Percentiles rank a stretch among this genome's conserved stretches.
Evolutionary conservation across 2,113 vertebrate species (phyloP).

Genomic region (Bubo bubo): DNA sequence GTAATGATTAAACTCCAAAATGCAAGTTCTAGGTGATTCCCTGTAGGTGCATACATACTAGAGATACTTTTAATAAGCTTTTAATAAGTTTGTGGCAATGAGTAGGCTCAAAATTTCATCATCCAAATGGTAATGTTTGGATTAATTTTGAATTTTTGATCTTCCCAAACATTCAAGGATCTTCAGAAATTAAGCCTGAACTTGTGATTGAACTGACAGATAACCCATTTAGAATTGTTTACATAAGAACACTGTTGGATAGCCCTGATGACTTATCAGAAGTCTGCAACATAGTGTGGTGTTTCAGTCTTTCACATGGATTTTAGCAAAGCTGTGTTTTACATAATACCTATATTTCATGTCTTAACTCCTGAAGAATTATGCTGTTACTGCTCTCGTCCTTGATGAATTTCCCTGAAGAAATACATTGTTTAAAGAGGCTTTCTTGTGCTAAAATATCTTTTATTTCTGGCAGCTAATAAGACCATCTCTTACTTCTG

Average conservation of each 20-base stretch:
- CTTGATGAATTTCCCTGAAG: not conserved
- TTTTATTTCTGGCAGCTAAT: slow-evolving; percentile 15
- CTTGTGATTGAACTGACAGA: not conserved
- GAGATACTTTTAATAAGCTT: not conserved
- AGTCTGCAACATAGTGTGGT: not conserved
- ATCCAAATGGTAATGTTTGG: not conserved
- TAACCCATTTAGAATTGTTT: not conserved
- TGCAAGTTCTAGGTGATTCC: not conserved
- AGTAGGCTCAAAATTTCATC: not conserved
- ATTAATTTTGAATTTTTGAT: not conserved
- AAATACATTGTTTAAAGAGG: slow-evolving; percentile 5
- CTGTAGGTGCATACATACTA: not conserved
- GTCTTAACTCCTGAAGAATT: not conserved
- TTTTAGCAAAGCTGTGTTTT: not conserved
- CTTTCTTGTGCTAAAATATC: slow-evolving; percentile 4
- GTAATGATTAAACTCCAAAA: not conserved
- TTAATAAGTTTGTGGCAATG: not conserved
- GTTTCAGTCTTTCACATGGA: not conserved
- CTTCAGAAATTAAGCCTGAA: not conserved
- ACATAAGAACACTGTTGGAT: not conserved
- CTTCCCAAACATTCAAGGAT: not conserved
- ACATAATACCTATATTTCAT: not conserved
- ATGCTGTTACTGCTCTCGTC: not conserved
- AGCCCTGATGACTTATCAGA: not conserved
- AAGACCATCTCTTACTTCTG: slow-evolving; percentile 3